These are phyloP conservation scores for Callosobruchus maculatus DNA, from an alignment of 2,888 invertebrate genomes.

Conservation along the genomic window DNA sequence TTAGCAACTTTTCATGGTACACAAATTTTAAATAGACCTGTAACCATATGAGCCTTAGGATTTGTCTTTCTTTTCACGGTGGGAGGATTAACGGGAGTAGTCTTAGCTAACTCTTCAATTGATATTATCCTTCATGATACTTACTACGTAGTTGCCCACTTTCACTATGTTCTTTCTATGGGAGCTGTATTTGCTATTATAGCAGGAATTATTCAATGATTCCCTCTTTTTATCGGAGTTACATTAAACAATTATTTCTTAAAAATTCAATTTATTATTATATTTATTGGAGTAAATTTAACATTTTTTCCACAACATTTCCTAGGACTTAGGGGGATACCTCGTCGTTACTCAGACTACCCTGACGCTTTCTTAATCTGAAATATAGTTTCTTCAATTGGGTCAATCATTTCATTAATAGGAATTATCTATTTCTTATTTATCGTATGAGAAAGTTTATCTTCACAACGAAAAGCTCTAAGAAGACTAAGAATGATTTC, in stretches of 20 bases:
- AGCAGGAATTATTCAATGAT: constrained; percentile 70
- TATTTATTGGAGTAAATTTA: too few relatives aligned
- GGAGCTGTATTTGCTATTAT: constrained; percentile 78
- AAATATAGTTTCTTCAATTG: too few relatives aligned
- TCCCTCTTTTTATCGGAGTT: too few relatives aligned
- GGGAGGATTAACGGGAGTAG: constrained; percentile 66
- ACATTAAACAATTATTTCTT: too few relatives aligned
- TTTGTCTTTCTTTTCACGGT: constrained; percentile 77
- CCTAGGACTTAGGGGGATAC: constrained; percentile 66
- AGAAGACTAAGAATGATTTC: too few relatives aligned
- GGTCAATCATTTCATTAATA: too few relatives aligned
- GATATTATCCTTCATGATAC: constrained; percentile 79
- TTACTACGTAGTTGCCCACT: constrained; percentile 82
- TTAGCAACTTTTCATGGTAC: constrained; percentile 66
- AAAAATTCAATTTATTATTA: too few relatives aligned
- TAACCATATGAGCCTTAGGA: constrained; percentile 65
- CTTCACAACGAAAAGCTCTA: too few relatives aligned
- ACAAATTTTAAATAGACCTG: constrained; percentile 57
- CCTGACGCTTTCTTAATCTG: too few relatives aligned
- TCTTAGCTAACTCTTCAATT: constrained; percentile 71
- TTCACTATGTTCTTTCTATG: constrained; percentile 77
- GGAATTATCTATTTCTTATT: too few relatives aligned
- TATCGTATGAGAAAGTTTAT: too few relatives aligned
- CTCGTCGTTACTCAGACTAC: constrained; percentile 74
- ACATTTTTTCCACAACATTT: constrained; percentile 82